Percentiles rank a stretch among this genome's conserved stretches.
Evolutionary conservation across 2,888 invertebrate species (phyloP).

Genomic region (Cremastinae sp.): DNA sequence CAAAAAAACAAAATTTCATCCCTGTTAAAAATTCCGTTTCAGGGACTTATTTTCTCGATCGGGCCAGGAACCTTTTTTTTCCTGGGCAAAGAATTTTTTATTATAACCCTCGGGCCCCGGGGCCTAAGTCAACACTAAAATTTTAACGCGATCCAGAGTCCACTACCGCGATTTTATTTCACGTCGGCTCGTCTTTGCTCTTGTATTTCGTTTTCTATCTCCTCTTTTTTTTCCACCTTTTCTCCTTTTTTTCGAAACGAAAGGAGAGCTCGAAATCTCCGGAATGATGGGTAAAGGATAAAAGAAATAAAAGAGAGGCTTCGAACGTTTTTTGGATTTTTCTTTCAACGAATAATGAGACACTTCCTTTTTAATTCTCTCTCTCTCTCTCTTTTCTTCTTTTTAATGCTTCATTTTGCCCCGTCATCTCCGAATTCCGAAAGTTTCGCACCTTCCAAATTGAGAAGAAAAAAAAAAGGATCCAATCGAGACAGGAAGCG

Average conservation of each 20-base stretch:
- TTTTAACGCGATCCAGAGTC: conserved; percentile 35
- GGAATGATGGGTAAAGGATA: conserved; percentile 19
- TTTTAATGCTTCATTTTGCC: neutral
- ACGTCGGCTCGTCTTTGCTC: conserved; percentile 39
- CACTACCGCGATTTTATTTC: conserved; percentile 14
- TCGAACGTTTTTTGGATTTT: conserved; percentile 26
- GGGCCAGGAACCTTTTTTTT: conserved; percentile 66
- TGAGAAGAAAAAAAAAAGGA: conserved; percentile 5
- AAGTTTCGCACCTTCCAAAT: neutral
- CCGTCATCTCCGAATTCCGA: conserved; percentile 4
- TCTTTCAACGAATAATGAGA: conserved; percentile 1
- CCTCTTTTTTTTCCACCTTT: conserved; percentile 11
- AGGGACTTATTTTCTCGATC: conserved; percentile 33
- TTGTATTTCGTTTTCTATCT: too few species aligned
- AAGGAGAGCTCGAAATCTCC: conserved; percentile 24
- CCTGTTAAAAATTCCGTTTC: conserved; percentile 45
- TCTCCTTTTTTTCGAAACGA: conserved; percentile 15
- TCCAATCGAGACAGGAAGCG: neutral
- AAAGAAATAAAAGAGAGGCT: conserved; percentile 16
- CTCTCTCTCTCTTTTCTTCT: neutral
- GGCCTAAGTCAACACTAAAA: conserved; percentile 57
- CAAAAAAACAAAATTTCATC: conserved; percentile 57
- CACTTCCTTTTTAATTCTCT: conserved; percentile 1
- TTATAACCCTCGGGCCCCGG: conserved; percentile 38
- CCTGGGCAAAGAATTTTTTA: conserved; percentile 51